Percentiles rank a stretch among this genome's conserved stretches.
These are phyloP conservation scores for Paralichthys olivaceus DNA, from an alignment of 2,113 vertebrate genomes.

Conservation along the genomic window DNA sequence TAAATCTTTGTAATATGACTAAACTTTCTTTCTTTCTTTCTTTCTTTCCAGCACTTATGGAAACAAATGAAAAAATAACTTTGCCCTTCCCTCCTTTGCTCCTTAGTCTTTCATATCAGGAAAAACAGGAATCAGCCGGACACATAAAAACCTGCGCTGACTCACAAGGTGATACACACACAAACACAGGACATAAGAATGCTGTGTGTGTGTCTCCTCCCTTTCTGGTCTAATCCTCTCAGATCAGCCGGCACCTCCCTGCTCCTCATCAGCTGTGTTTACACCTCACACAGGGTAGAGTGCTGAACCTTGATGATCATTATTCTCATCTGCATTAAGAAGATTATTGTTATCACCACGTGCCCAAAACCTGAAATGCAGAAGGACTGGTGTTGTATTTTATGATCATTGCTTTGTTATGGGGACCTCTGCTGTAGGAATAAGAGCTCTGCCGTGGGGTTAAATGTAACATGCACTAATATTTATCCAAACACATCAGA, in stretches of 20 bases:
- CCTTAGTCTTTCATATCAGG: constrained; percentile 13
- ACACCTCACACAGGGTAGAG: constrained; percentile 6
- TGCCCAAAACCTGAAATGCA: not conserved
- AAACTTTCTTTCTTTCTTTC: not conserved
- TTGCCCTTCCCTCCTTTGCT: constrained; percentile 13
- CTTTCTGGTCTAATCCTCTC: constrained; percentile 43
- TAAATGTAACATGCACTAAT: no score
- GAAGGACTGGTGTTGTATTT: not conserved
- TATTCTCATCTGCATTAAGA: not conserved
- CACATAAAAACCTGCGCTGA: not conserved
- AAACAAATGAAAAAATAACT: not conserved
- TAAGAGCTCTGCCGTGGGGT: not conserved
- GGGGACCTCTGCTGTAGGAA: no score
- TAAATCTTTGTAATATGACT: no score
- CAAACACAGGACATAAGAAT: not conserved
- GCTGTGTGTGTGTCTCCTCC: not conserved
- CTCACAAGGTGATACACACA: not conserved
- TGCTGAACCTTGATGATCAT: no score
- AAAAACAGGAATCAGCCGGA: not conserved
- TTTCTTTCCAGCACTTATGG: not conserved
- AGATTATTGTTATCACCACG: not conserved
- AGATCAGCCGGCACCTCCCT: constrained; percentile 32
- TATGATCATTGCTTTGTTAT: not conserved
- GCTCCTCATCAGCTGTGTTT: constrained; percentile 32
- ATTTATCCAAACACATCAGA: no score